Evolutionary conservation across 2,797 vertebrate species (phyloP), one percentile per base, ranked within the genome.

Genomic region (Tauraco hartlaubi): DNA sequence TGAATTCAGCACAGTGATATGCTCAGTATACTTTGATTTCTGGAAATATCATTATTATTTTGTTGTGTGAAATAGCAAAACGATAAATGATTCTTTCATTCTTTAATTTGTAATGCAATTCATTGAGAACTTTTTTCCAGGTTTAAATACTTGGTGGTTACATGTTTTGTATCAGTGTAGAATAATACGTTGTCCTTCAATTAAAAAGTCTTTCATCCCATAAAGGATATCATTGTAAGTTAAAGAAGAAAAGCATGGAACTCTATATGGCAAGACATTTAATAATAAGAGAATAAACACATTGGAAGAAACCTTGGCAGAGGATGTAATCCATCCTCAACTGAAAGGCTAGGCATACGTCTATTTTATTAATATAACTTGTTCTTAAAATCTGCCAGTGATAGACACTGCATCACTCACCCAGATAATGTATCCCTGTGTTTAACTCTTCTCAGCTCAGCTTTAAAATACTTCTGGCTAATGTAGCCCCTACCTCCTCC

Each of bases 11-110:
- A 56, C 19, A 19, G 17, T 35, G 9, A 78, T 54, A 62, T 56
- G 23, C 48, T 78, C 26, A 77, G 35, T 64, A 43, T 22, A 73
- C 75, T 91, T 49, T 56, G 33, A 88, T 23, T 85, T 73, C 58
- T 88, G 62, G 92, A 82, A 86, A 80, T 75, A 37, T 46, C 20
- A 9, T 44, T 80, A 29, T 51, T 9, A 46, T 73, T 41, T 73
- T 95, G 19, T 85, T 49, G 39, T 87, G 31, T 58, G 68, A 91
- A 87, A 95, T 21, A 86, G 6, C 21, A 83, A 92, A 84, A 46
- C 39, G 6, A 23, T 17, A 90, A 85, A 48, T 59, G 1, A 58
- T 88, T 68, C 21, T 89, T 85, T 95, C 33, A 69, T 4, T 67
- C 58, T 84, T 85, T 64, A 66, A 74, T 73, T 84, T 91, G 31